phyloP scores from a whole-genome alignment of 2,113 vertebrate species.

The Prochilodus magdalenae region DNA sequence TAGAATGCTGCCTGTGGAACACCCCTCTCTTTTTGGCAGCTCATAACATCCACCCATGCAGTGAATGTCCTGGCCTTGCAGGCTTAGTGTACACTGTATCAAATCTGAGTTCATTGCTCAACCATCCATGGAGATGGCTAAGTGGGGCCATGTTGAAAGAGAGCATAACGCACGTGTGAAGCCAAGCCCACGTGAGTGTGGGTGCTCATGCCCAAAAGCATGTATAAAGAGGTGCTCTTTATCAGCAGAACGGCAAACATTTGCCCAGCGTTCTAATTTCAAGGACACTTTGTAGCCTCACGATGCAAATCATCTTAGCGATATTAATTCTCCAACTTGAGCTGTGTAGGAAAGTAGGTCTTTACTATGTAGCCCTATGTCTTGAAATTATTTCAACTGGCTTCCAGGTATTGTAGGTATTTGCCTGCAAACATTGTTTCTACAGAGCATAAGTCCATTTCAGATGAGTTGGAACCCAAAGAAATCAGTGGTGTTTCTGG shows the following conservation, averaged over 20 bases:
- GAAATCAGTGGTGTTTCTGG: too few species aligned
- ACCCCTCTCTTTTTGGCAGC: conserved; percentile 22
- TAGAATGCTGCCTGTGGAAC: conserved; percentile 31
- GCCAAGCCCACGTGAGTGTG: conserved; percentile 62
- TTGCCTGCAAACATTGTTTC: too few species aligned
- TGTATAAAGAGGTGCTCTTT: conserved; percentile 28
- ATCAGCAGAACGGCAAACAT: conserved; percentile 24
- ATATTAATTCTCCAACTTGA: not conserved
- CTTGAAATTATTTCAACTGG: too few species aligned
- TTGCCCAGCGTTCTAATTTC: not conserved
- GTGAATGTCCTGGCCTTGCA: conserved; percentile 26
- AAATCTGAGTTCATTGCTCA: conserved; percentile 45
- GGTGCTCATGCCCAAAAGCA: conserved; percentile 46
- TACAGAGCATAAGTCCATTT: too few species aligned
- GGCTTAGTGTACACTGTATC: conserved; percentile 21
- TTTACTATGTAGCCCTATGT: not conserved
- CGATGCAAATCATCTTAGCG: conserved; percentile 1
- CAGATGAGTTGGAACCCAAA: too few species aligned
- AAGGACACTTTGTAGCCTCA: not conserved
- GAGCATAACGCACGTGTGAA: conserved; percentile 58
- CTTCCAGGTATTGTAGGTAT: too few species aligned
- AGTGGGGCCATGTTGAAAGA: conserved; percentile 50
- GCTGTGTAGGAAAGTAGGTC: not conserved
- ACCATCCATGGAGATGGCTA: conserved; percentile 49
- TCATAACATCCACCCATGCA: conserved; percentile 30